These are phyloP conservation scores for Frieseomelitta varia DNA, from an alignment of 1,140 invertebrate species.

Conservation along the genomic window DNA sequence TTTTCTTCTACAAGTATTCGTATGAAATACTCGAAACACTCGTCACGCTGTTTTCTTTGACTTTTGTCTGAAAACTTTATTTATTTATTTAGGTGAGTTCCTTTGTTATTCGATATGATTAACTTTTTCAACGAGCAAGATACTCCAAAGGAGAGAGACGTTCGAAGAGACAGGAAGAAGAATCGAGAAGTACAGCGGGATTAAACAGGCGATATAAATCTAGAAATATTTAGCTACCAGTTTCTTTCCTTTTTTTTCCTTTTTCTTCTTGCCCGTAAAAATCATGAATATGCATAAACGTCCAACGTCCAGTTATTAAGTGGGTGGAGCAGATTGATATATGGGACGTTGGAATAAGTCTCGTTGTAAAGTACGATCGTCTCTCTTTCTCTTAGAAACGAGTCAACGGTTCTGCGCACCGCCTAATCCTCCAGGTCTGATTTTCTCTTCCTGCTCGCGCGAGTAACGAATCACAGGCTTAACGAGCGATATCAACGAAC, in stretches of 20 bases:
- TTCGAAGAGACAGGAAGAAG: neutral
- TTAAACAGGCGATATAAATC: neutral
- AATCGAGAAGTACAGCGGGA: neutral
- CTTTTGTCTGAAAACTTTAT: too few relatives aligned
- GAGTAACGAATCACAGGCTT: neutral
- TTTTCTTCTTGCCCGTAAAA: neutral
- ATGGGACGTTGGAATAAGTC: neutral
- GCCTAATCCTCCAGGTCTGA: neutral
- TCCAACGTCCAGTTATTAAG: neutral
- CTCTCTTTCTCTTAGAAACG: neutral
- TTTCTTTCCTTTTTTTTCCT: neutral
- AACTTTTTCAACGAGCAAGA: neutral
- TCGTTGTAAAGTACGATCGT: neutral
- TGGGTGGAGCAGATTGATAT: neutral
- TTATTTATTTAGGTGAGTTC: too few relatives aligned
- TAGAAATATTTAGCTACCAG: conserved; percentile 1
- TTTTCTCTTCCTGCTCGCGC: neutral
- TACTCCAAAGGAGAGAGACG: neutral
- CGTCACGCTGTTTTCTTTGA: too few relatives aligned
- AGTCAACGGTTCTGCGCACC: neutral
- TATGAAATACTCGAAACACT: too few relatives aligned
- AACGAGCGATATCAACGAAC: neutral
- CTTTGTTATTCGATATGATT: neutral
- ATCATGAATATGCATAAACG: neutral
- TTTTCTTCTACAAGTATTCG: too few relatives aligned